Percentiles rank a stretch among this genome's conserved stretches.
Conservation (phyloP, 1,140 invertebrate genomes). For the Planococcus citri region DNA sequence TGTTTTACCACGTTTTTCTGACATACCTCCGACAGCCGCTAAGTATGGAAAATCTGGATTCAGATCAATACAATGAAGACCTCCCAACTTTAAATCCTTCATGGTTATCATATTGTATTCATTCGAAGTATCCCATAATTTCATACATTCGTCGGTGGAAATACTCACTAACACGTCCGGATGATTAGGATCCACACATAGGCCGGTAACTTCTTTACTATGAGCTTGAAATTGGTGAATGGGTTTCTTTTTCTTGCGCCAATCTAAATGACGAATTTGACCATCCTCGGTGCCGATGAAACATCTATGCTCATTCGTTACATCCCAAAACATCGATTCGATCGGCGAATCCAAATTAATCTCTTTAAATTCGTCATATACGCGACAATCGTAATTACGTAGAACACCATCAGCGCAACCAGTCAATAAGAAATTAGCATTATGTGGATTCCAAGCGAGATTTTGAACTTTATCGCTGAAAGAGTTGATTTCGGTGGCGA, state of each 20-base stretch:
- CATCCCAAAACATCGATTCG: constrained; percentile 79
- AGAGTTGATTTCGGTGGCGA: constrained; percentile 55
- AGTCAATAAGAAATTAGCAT: constrained; percentile 64
- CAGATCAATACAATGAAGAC: constrained; percentile 54
- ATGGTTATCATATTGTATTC: constrained; percentile 40
- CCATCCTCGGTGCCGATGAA: constrained; percentile 68
- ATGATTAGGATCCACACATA: constrained; percentile 31
- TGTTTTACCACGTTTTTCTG: neutral
- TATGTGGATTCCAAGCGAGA: constrained; percentile 74
- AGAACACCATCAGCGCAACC: constrained; percentile 54
- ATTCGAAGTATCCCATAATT: constrained; percentile 58
- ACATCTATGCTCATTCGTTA: constrained; percentile 53
- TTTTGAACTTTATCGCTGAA: constrained; percentile 75
- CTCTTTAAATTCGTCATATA: constrained; percentile 44
- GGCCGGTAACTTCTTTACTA: constrained; percentile 65
- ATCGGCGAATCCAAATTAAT: constrained; percentile 70
- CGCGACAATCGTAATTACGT: constrained; percentile 64
- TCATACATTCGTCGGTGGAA: constrained; percentile 57
- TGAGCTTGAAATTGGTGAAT: constrained; percentile 70
- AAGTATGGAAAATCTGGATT: constrained; percentile 71
- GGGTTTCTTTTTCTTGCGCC: constrained; percentile 46
- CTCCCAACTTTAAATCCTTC: constrained; percentile 51
- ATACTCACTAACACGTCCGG: constrained; percentile 45
- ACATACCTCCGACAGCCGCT: constrained; percentile 57
- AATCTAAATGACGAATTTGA: constrained; percentile 64